phyloP scores from a whole-genome alignment of 1,140 invertebrate genomes.

The Tetragnatha versicolor region DNA sequence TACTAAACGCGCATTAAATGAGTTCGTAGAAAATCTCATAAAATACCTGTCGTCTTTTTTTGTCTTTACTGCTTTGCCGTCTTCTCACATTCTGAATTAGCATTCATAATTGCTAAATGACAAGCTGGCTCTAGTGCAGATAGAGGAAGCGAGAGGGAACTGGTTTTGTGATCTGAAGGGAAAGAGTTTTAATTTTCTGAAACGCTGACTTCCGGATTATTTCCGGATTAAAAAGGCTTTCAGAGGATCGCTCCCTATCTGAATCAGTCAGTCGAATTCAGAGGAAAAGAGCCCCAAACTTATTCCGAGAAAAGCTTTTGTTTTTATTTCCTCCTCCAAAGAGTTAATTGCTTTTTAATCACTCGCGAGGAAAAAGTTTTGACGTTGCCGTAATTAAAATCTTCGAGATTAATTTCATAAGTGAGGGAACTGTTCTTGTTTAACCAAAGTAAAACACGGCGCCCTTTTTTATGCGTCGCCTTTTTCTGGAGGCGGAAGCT shows the following conservation, averaged over 20 bases:
- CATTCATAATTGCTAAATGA: slow-evolving; percentile 44
- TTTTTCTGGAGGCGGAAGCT: not conserved
- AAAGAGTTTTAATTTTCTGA: slow-evolving; percentile 41
- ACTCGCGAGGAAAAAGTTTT: slow-evolving; percentile 50
- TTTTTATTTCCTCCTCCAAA: slow-evolving; percentile 44
- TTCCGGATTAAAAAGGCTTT: slow-evolving; percentile 48
- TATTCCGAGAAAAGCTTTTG: slow-evolving; percentile 43
- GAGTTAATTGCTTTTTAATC: slow-evolving; percentile 55
- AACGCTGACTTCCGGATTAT: slow-evolving; percentile 47
- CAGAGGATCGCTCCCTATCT: slow-evolving; percentile 2
- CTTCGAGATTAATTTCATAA: slow-evolving; percentile 49
- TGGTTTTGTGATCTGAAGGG: slow-evolving; percentile 5
- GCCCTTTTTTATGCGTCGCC: not conserved
- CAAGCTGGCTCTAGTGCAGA: not conserved
- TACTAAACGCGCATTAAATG: too few species aligned
- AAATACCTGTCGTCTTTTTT: too few species aligned
- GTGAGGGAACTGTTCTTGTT: slow-evolving; percentile 28
- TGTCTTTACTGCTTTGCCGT: not conserved
- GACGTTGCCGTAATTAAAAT: slow-evolving; percentile 47
- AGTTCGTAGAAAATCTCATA: too few species aligned
- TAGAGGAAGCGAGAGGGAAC: not conserved
- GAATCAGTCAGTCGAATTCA: slow-evolving; percentile 6
- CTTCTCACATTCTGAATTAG: slow-evolving; percentile 17
- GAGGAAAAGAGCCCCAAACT: slow-evolving; percentile 26
- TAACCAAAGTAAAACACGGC: slow-evolving; percentile 39